Evolutionary conservation across 2,113 vertebrate genomes (phyloP), one percentile per base, ranked within the genome.

Genomic region (Microtus ochrogaster): DNA sequence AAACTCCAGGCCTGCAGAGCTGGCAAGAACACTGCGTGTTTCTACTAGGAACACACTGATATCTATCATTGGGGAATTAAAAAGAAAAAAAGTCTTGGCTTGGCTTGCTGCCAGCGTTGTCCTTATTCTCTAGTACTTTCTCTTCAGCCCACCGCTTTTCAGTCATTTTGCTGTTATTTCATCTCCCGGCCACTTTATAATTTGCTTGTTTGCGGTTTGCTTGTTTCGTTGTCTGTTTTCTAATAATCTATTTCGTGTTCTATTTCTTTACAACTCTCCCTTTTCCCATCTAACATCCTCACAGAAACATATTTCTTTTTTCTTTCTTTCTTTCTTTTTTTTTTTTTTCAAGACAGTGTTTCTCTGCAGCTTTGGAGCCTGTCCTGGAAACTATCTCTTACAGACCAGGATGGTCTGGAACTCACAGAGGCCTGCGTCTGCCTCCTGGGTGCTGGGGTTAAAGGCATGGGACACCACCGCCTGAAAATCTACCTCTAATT

Each of bases 11-110:
- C 33, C 74, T 66, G 10, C 63, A 94, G 94, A 94, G 66, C 55
- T 92, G 49, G 81, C 86, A 89, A 95, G 63, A 96, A 94, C 73
- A 94, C 74, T 84, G 5, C 3, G 21, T 85, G 36, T 93, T 47
- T 96, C 41, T 89, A 24, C 30, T 76, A 95, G 84, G 97, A 92
- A 83, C 52, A 33, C 21, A 72, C 9, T 36, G 65, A 76, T 81
- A 90, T 77, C 55, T 83, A 63, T 90, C 36, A 3, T 91, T 41
- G 19, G 4, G 58, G 28, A 82, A 86, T 91, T 79, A 0, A 39
- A 86, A 61, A 55, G 30, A 36, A 55, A 52, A 52, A 55, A 55
- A 52, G 36, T 13, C 19, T 82, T 92, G 74, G 28, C 26, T 86
- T 92, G 81, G 44, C 47, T 85, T 39, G 2, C 58, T 77, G 33